Evolutionary conservation across 2,888 invertebrate species (phyloP).

Genomic region (Diabrotica balteata): DNA sequence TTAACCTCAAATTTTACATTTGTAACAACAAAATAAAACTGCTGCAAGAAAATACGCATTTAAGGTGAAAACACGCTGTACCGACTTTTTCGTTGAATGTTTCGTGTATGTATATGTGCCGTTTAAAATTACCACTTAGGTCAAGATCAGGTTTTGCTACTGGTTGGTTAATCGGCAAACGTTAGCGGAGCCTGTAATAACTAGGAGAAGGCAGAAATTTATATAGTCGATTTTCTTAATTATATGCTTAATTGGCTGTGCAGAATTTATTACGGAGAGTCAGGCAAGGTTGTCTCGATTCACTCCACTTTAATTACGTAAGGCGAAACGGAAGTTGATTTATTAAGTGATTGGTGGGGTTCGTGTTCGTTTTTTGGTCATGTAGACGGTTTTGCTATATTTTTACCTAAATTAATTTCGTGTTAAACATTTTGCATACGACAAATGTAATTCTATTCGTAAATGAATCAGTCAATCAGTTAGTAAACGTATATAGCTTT

Average conservation of each 20-base stretch:
- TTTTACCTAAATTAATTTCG: not conserved
- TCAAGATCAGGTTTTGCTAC: slow-evolving; percentile 18
- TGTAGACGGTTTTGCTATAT: slow-evolving; percentile 3
- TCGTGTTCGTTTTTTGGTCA: slow-evolving; percentile 7
- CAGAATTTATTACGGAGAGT: slow-evolving; percentile 33
- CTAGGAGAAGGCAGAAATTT: slow-evolving; percentile 37
- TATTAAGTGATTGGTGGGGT: slow-evolving; percentile 33
- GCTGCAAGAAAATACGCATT: too few species aligned
- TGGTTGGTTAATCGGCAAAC: slow-evolving; percentile 10
- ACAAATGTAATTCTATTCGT: too few species aligned
- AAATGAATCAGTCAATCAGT: too few species aligned
- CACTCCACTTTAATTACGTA: slow-evolving; percentile 31
- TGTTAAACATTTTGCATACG: not conserved
- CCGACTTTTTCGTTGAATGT: too few species aligned
- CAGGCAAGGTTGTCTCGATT: slow-evolving; percentile 34
- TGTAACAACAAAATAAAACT: too few species aligned
- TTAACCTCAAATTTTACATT: too few species aligned
- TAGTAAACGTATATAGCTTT: too few species aligned
- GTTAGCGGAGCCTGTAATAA: slow-evolving; percentile 29
- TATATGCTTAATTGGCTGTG: slow-evolving; percentile 38
- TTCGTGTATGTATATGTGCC: too few species aligned
- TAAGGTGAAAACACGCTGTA: too few species aligned
- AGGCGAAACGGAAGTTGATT: slow-evolving; percentile 36
- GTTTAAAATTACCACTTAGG: not conserved
- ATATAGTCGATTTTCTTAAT: slow-evolving; percentile 40